These are phyloP conservation scores for Acridotheres tristis DNA, from an alignment of 2,797 vertebrate species.

Conservation along the genomic window DNA sequence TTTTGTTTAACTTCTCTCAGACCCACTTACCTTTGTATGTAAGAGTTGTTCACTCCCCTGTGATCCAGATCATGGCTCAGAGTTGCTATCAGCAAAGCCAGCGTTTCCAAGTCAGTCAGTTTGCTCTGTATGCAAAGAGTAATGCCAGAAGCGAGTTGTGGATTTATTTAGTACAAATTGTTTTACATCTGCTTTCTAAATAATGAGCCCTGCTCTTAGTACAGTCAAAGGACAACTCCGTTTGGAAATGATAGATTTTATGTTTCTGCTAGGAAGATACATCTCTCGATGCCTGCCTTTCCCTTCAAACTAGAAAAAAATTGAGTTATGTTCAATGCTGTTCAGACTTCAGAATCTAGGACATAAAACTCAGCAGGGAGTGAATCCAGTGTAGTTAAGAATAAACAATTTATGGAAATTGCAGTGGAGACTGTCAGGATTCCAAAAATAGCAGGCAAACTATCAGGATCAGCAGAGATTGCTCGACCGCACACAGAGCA, in stretches of 20 bases:
- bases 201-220: background rate
- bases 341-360: slow-evolving; percentile 31
- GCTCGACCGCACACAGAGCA: background rate
- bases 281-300: background rate
- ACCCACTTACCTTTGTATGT: slow-evolving; percentile 89
- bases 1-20: background rate
- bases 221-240: background rate
- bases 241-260: background rate
- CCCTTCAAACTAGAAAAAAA: background rate
- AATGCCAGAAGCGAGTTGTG: background rate
- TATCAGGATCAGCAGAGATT: background rate
- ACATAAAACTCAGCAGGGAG: background rate
- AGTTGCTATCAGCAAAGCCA: slow-evolving; percentile 93
- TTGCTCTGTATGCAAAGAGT: slow-evolving; percentile 75
- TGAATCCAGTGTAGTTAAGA: background rate
- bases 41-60: slow-evolving; percentile 98
- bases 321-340: background rate
- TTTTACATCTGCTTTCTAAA: background rate
- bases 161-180: background rate
- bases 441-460: slow-evolving; percentile 26
- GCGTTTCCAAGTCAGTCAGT: slow-evolving; percentile 87
- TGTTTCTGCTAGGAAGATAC: background rate
- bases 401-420: slow-evolving; percentile 29
- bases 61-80: slow-evolving; percentile 96
- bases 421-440: background rate